phyloP scores from a whole-genome alignment of 1,140 invertebrate genomes.

The Apis laboriosa region DNA sequence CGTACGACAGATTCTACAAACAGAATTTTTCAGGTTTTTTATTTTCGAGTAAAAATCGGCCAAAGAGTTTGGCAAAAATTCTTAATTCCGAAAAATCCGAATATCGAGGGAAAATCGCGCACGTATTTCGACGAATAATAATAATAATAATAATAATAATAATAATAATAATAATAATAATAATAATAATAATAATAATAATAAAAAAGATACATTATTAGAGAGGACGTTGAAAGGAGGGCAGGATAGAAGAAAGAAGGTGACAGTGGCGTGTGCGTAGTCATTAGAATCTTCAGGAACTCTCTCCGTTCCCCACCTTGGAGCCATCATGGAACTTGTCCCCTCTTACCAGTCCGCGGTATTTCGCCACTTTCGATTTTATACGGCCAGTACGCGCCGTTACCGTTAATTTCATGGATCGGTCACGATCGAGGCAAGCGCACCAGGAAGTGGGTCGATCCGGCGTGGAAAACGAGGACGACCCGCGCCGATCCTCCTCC shows the following conservation, averaged over 20 bases:
- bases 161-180: background rate
- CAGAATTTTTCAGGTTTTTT: no score
- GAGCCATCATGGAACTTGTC: background rate
- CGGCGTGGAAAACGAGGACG: conserved; percentile 50
- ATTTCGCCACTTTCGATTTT: conserved; percentile 65
- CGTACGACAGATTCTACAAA: no score
- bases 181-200: background rate
- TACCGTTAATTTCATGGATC: conserved; percentile 59
- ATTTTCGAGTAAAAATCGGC: no score
- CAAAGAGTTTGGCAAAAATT: no score
- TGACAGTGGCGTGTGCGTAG: background rate
- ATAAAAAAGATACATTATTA: background rate
- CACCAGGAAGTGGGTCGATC: conserved; percentile 53
- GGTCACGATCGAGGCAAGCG: conserved; percentile 43
- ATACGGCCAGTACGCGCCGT: conserved; percentile 30
- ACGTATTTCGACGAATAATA: background rate
- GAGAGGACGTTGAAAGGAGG: no score
- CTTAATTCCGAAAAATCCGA: no score
- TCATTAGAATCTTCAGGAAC: conserved; percentile 33
- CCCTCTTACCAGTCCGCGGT: background rate
- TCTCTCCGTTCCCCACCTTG: conserved; percentile 36
- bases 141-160: background rate
- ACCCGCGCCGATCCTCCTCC: background rate
- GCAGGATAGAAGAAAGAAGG: background rate
- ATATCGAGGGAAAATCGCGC: no score